A percentile compares a stretch with the other conserved stretches of the same genome.
Evolutionary conservation across 35 echinoderm and acorn worm species (phyloP).

Genomic region (Heliocidaris tuberculata): DNA sequence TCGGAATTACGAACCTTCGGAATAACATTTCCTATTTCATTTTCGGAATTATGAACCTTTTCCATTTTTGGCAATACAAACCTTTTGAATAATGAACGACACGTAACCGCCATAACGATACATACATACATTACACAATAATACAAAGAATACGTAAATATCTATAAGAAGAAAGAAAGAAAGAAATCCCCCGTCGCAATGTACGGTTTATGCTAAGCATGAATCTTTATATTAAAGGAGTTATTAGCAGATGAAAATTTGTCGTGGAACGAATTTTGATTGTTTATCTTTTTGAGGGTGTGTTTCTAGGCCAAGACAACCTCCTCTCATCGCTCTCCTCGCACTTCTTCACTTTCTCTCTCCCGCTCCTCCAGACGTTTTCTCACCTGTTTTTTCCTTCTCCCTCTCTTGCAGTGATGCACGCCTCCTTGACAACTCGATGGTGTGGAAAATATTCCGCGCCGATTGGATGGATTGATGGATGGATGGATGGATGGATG

Average conservation of each 20-base stretch:
- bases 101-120: no score
- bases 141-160: no score
- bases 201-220: background rate
- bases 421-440: conserved; percentile 14
- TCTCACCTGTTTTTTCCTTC: background rate
- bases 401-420: background rate
- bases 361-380: background rate
- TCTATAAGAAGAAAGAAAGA: no score
- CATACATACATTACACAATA: no score
- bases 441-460: background rate
- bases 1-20: no score
- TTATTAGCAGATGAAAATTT: background rate
- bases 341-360: background rate
- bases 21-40: no score
- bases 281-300: background rate
- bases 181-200: no score
- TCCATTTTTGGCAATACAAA: no score
- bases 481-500: background rate
- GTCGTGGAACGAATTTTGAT: conserved; percentile 4
- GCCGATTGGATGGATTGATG: background rate
- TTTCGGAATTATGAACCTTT: no score
- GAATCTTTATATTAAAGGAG: background rate
- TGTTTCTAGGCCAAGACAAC: background rate
- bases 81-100: no score
- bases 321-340: background rate